These are phyloP conservation scores for Phylloscopus whistleri DNA, from an alignment of 2,113 vertebrate genomes.

Conservation along the genomic window DNA sequence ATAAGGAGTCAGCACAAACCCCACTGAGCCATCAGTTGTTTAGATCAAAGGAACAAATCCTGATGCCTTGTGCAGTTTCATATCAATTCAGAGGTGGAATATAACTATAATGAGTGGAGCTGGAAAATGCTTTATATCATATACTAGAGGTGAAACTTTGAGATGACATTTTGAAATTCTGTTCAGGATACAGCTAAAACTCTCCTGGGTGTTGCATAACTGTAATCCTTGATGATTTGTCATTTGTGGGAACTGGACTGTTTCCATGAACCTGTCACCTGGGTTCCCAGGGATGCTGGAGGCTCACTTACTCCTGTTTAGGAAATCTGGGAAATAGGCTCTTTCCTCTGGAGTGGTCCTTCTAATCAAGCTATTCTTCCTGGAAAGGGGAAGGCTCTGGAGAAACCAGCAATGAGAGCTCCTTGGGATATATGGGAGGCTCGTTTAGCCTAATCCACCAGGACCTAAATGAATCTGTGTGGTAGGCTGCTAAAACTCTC, in stretches of 20 bases:
- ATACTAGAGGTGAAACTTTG: neutral
- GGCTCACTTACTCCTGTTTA: neutral
- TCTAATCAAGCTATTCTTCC: neutral
- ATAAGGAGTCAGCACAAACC: neutral
- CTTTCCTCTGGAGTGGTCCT: neutral
- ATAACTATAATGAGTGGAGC: neutral
- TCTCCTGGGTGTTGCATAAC: neutral
- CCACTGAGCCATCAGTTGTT: neutral
- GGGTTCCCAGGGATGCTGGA: neutral
- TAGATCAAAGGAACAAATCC: neutral
- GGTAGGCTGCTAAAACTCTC: neutral
- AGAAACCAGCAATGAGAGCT: neutral
- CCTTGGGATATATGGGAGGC: neutral
- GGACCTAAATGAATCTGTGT: neutral
- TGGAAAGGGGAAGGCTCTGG: neutral
- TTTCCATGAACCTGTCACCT: neutral
- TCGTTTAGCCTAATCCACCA: neutral
- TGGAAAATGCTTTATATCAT: neutral
- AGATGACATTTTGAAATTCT: neutral
- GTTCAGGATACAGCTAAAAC: neutral
- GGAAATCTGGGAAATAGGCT: neutral
- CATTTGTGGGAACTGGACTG: neutral
- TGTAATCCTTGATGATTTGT: neutral
- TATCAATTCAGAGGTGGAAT: neutral
- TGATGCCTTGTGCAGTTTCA: rapidly evolving